Conservation (phyloP, 2,113 vertebrate genomes). For the Podarcis raffonei region DNA sequence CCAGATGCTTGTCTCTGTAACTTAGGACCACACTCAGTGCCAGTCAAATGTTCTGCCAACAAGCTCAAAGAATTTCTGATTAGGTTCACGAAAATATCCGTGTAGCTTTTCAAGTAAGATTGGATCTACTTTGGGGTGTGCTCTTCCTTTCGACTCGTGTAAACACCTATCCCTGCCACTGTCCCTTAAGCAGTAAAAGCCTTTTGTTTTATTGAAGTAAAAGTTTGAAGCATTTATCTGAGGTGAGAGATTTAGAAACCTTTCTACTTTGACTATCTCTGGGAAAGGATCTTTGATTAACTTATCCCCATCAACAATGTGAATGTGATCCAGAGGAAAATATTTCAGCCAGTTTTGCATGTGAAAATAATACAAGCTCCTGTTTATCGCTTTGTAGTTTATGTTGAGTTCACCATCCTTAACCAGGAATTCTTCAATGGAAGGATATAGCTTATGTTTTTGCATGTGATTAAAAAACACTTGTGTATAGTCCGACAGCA, state of each 20-base stretch:
- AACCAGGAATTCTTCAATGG: constrained; percentile 88
- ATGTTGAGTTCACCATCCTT: constrained; percentile 87
- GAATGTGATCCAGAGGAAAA: constrained; percentile 86
- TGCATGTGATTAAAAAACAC: constrained; percentile 94
- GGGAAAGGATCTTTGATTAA: constrained; percentile 91
- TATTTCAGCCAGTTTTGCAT: constrained; percentile 92
- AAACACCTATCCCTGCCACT: constrained; percentile 89
- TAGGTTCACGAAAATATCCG: constrained; percentile 92
- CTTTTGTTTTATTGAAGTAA: constrained; percentile 97
- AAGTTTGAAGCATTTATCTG: constrained; percentile 94
- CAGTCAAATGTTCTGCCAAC: constrained; percentile 94
- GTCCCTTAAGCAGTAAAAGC: constrained; percentile 94
- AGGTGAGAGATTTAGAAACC: constrained; percentile 87
- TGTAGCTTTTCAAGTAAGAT: constrained; percentile 87
- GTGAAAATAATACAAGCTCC: constrained; percentile 91
- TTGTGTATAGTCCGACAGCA: constrained; percentile 97
- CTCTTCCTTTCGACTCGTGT: constrained; percentile 93
- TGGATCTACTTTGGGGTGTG: constrained; percentile 86
- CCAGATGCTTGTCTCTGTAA: constrained; percentile 42
- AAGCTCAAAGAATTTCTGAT: constrained; percentile 92
- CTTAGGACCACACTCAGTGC: constrained; percentile 75
- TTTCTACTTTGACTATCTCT: constrained; percentile 92
- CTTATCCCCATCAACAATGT: constrained; percentile 92
- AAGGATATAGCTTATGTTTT: constrained; percentile 90
- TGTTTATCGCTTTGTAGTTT: constrained; percentile 96